Evolutionary conservation across 2,888 invertebrate genomes (phyloP).

Genomic region (Parnassius apollo): DNA sequence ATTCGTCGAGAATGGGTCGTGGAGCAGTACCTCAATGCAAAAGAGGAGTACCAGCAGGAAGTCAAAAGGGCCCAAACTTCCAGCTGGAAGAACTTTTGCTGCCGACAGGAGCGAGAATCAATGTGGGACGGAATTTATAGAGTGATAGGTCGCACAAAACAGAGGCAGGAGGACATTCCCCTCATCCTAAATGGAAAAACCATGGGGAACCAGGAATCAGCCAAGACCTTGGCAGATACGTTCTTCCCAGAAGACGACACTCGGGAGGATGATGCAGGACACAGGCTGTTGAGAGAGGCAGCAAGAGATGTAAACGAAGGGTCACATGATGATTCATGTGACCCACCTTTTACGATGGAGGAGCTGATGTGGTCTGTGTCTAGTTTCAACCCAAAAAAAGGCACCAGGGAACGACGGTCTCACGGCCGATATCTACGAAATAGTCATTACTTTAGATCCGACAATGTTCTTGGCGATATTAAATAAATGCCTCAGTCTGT

Average conservation of each 20-base stretch:
- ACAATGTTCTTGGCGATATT: too few relatives aligned
- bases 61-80: slow-evolving; percentile 23
- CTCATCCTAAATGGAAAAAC: slow-evolving; percentile 8
- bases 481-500: too few relatives aligned
- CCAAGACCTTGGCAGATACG: not conserved
- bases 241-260: not conserved
- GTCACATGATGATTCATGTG: not conserved
- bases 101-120: slow-evolving; percentile 29
- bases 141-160: slow-evolving; percentile 14
- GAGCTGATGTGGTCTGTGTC: too few relatives aligned
- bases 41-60: slow-evolving; percentile 11
- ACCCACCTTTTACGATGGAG: slow-evolving; percentile 20
- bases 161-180: slow-evolving; percentile 21
- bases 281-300: not conserved
- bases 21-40: slow-evolving; percentile 20
- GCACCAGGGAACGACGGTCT: too few relatives aligned
- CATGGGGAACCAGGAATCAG: not conserved
- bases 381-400: too few relatives aligned
- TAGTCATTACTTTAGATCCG: too few relatives aligned
- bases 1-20: slow-evolving; percentile 9
- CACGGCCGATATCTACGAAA: too few relatives aligned
- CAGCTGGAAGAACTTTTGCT: slow-evolving; percentile 32
- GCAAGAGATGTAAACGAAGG: not conserved
- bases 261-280: not conserved
- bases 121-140: slow-evolving; percentile 31